These are phyloP conservation scores for Epinotia brunnichana DNA, from an alignment of 2,888 invertebrate genomes.

Conservation along the genomic window DNA sequence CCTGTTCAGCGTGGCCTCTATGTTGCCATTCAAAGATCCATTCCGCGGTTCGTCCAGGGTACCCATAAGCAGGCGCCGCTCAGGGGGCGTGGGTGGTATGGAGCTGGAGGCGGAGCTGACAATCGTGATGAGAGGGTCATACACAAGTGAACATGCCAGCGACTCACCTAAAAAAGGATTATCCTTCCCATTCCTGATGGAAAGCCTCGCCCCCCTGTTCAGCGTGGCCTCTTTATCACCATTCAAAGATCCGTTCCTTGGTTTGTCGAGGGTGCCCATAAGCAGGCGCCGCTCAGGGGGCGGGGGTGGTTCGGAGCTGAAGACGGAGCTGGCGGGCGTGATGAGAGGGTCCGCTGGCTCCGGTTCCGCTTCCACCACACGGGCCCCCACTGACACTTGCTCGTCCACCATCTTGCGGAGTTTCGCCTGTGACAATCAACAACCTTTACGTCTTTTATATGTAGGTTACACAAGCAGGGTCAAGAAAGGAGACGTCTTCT, in stretches of 20 bases:
- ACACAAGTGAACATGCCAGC: not conserved
- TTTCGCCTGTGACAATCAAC: constrained; percentile 84
- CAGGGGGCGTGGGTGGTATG: constrained; percentile 71
- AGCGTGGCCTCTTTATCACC: constrained; percentile 77
- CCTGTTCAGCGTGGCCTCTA: constrained; percentile 75
- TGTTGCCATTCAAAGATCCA: constrained; percentile 74
- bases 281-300: constrained; percentile 77
- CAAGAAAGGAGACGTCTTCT: too few relatives aligned
- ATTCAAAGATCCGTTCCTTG: constrained; percentile 74
- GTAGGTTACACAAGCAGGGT: too few relatives aligned
- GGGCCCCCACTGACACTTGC: constrained; percentile 88
- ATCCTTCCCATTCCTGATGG: constrained; percentile 79
- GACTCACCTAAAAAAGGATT: constrained; percentile 74
- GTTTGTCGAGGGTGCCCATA: constrained; percentile 76
- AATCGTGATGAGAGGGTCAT: constrained; percentile 81
- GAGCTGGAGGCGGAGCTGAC: constrained; percentile 74
- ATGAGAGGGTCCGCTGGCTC: constrained; percentile 82
- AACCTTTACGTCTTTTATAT: too few relatives aligned
- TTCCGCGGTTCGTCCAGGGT: constrained; percentile 77
- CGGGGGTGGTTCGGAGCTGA: constrained; percentile 66
- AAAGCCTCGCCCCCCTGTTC: constrained; percentile 69
- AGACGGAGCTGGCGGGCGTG: constrained; percentile 79
- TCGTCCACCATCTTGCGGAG: constrained; percentile 95
- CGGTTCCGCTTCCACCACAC: constrained; percentile 81
- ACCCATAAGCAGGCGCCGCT: constrained; percentile 73